Base-by-base conservation (phyloP, 2,888 invertebrate species). In the Lasius platythorax region DNA sequence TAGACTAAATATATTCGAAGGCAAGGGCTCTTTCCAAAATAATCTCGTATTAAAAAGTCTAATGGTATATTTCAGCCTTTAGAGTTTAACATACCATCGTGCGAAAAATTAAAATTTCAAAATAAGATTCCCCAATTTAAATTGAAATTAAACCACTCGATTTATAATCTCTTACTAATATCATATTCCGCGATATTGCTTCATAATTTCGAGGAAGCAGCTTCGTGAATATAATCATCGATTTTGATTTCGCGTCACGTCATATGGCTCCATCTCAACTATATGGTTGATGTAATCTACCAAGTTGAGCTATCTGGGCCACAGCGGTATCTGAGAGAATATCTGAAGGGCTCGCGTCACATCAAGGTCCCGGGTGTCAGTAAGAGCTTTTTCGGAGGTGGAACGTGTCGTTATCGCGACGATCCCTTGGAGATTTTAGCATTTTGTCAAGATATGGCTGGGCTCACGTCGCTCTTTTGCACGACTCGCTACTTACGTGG, bases 381-480 rank as follows among this genome's bases (percentile, higher is more conserved):
- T 40, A 46, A n/a, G 37, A 56, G 30, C 50, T 6, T 56, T 40
- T 78, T 67, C 56, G 56, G 12, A 23, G 43, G 9, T n/a, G 50
- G n/a, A 53, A 79, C 58, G 70, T 79, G 70, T 70, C 73, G 58
- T 79, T 79, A 79, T 79, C 43, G 72, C 33, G 33, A 79, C 72
- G 61, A 72, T 73, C 78, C 67, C 53, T 15, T 82, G 28, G 64
- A 58, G 82, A 75, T 89, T 81, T 72, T 76, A 82, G 40, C 73
- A 74, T 85, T 87, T 86, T 63, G 79, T 83, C 83, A 40, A 64
- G 58, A 56, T 50, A 72, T 37, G 28, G 40, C 63, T 2, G 43
- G 78, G 68, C 74, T 82, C 82, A 56, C 68, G 50, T 28, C 79
- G 63, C 43, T 66, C 70, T 85, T 89, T 83, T 76, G 53, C 64